Evolutionary conservation across 1,140 invertebrate species (phyloP).

Genomic region (Delia radicum): DNA sequence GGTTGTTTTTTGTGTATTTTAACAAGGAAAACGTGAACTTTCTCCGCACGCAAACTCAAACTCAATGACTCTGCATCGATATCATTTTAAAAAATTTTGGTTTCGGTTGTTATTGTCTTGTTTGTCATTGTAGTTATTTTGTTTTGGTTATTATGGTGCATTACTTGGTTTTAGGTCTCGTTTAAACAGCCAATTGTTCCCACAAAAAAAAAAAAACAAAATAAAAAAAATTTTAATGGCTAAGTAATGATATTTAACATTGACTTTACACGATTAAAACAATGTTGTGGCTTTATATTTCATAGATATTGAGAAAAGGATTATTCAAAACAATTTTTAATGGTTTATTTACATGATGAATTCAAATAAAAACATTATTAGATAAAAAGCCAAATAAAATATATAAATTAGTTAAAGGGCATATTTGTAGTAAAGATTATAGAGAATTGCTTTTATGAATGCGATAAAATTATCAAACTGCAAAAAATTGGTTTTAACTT

Average conservation of each 20-base stretch:
- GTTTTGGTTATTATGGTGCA: not conserved
- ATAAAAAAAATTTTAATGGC: not conserved
- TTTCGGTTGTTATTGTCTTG: slow-evolving; percentile 10
- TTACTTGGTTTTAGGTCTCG: not conserved
- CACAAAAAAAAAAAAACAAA: slow-evolving; percentile 21
- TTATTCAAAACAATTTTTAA: not conserved
- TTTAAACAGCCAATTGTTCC: slow-evolving; percentile 7
- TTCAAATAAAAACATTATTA: not conserved
- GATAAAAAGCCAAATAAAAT: too few relatives aligned
- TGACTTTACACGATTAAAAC: slow-evolving; percentile 52
- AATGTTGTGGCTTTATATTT: not conserved
- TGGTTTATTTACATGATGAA: not conserved
- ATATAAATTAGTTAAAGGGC: too few relatives aligned
- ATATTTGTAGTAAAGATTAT: too few relatives aligned
- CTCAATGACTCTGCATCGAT: slow-evolving; percentile 23
- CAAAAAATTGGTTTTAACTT: too few relatives aligned
- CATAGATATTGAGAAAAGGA: not conserved
- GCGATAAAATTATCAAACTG: too few relatives aligned
- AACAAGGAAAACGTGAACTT: slow-evolving; percentile 56
- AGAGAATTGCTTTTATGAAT: too few relatives aligned
- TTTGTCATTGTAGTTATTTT: not conserved
- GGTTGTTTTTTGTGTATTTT: slow-evolving; percentile 41
- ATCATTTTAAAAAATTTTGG: slow-evolving; percentile 19
- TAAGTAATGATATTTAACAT: slow-evolving; percentile 41
- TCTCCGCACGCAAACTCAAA: slow-evolving; percentile 53